Evolutionary conservation across 2,113 vertebrate species (phyloP), one percentile per base, ranked within the genome.

Genomic region (Stegostoma tigrinum): DNA sequence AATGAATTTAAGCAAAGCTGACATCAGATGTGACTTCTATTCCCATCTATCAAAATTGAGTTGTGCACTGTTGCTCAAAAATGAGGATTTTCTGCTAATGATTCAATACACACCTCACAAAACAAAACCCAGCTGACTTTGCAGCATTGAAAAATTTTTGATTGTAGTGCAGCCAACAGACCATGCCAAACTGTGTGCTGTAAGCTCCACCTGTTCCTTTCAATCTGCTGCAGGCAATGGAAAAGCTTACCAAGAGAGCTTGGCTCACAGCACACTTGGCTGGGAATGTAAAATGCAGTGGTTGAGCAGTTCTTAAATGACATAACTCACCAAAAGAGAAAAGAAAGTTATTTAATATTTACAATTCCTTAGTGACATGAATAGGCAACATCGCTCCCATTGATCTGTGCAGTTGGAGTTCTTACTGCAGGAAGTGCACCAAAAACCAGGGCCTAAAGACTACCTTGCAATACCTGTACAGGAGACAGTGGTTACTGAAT

Each of bases 81-180:
- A 34, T 30, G 64, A 91, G 15, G 87, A 17, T 91, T 30, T 61
- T 64, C 52, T 87, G 85, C 85, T 55, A 91, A 34, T 34, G 52
- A 91, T n/a, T 91, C 87, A 91, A 91, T 30, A 64, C 52, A 91
- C 55, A 64, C 87, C 34, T 91, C 87, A 91, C 87, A 91, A 91
- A 91, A 61, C 87, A 91, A 91, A 91, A 30, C 52, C 55, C 34
- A 3, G 14, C 55, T 91, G 87, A 34, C 34, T n/a, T n/a, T 64
- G 48, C 52, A 52, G 48, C 48, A 61, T 27, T n/a, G 19, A 61
- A 64, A 91, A 61, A 30, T 55, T 34, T 90, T 27, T 2, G 52
- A 61, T 15, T 61, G 14, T 55, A 89, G 48, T 89, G 86, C 2
- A 27, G 48, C 45, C 72, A 89, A 89, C 42, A 55, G 48, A 12